A percentile compares a stretch with the other conserved stretches of the same genome.
phyloP scores from a whole-genome alignment of 2,888 invertebrate species.

The Dysmachus trigonus region DNA sequence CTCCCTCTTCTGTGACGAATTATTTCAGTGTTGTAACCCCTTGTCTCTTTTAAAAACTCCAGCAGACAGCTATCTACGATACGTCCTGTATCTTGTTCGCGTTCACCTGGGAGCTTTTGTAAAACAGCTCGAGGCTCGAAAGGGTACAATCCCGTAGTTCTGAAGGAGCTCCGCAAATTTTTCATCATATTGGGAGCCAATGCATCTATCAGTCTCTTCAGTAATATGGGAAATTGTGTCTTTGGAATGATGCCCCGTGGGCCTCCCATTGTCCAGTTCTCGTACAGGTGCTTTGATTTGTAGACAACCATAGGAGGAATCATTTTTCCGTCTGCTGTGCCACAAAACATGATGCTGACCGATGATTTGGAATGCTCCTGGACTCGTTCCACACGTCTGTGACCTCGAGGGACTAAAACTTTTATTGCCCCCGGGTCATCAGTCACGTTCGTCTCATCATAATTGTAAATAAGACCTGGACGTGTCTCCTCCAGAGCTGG shows the following conservation, averaged over 20 bases:
- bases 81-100: no score
- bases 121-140: no score
- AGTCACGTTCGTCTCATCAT: not conserved
- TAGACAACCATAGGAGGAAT: not conserved
- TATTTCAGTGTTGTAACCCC: not conserved
- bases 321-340: not conserved
- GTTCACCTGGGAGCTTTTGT: no score
- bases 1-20: not conserved
- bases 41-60: not conserved
- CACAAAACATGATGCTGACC: not conserved
- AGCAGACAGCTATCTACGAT: not conserved
- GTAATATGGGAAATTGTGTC: no score
- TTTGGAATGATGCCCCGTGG: no score
- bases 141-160: no score
- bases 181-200: no score
- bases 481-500: no score
- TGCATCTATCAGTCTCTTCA: no score
- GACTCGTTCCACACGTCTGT: not conserved
- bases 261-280: not conserved
- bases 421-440: not conserved
- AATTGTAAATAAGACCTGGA: not conserved
- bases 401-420: not conserved
- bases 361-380: not conserved
- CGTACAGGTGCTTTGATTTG: not conserved
- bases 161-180: no score